A percentile compares a stretch with the other conserved stretches of the same genome.
Conservation (phyloP, 2,113 vertebrate genomes). For the Brienomyrus brachyistius region DNA sequence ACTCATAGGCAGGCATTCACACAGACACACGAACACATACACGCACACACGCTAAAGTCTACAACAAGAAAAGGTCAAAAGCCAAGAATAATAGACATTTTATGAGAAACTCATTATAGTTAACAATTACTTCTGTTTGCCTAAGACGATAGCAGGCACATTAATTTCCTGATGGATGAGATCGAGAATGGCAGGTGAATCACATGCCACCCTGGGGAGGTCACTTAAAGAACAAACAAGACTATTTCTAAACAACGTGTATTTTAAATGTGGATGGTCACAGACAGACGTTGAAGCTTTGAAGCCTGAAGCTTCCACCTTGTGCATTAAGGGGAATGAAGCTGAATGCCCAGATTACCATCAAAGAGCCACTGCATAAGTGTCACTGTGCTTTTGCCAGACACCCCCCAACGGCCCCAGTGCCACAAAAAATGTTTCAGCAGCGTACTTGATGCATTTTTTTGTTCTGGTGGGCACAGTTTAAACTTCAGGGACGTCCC, state of each 20-base stretch:
- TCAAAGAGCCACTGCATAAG: neutral
- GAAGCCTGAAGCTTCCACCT: neutral
- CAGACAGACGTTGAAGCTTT: neutral
- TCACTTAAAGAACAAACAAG: neutral
- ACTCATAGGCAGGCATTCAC: neutral
- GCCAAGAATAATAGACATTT: neutral
- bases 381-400: neutral
- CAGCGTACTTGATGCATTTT: neutral
- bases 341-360: neutral
- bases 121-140: neutral
- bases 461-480: neutral
- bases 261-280: neutral
- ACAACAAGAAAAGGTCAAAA: neutral
- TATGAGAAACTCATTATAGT: neutral
- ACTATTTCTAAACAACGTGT: neutral
- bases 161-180: neutral
- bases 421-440: neutral
- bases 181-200: neutral
- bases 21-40: neutral
- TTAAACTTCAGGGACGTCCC: neutral
- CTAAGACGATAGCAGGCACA: neutral
- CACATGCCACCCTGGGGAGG: neutral
- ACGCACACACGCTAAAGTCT: neutral
- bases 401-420: neutral
- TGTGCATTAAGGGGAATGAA: neutral